Evolutionary conservation across 2,113 vertebrate genomes (phyloP).

Genomic region (Antennarius striatus): DNA sequence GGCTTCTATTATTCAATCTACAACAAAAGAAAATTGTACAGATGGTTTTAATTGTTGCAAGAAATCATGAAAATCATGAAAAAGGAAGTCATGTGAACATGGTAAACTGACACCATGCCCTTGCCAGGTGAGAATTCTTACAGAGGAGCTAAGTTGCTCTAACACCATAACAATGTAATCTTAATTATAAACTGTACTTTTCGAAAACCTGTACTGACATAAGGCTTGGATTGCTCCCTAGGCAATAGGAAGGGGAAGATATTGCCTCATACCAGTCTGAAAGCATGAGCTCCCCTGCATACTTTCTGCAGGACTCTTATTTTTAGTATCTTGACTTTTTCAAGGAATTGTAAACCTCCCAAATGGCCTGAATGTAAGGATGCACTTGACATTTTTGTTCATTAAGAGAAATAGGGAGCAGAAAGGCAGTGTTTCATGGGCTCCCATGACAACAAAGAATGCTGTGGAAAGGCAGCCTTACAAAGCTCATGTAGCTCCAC

Average conservation of each 20-base stretch:
- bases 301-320: slow-evolving; percentile 60
- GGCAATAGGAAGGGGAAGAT: slow-evolving; percentile 40
- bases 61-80: neutral
- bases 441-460: slow-evolving; percentile 64
- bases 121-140: slow-evolving; percentile 49
- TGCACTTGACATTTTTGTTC: slow-evolving; percentile 78
- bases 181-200: slow-evolving; percentile 71
- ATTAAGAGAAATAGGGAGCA: slow-evolving; percentile 75
- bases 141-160: slow-evolving; percentile 20
- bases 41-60: neutral
- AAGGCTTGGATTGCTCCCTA: slow-evolving; percentile 38
- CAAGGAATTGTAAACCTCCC: slow-evolving; percentile 63
- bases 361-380: slow-evolving; percentile 68
- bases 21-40: slow-evolving; percentile 8
- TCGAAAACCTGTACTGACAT: slow-evolving; percentile 33
- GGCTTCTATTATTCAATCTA: slow-evolving; percentile 10
- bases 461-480: slow-evolving; percentile 60
- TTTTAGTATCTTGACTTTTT: slow-evolving; percentile 75
- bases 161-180: slow-evolving; percentile 53
- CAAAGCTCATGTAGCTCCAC: slow-evolving; percentile 63
- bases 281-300: slow-evolving; percentile 43
- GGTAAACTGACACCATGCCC: slow-evolving; percentile 26
- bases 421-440: slow-evolving; percentile 62
- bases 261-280: slow-evolving; percentile 32
- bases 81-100: slow-evolving; percentile 8